A percentile compares a stretch with the other conserved stretches of the same genome.
These are phyloP conservation scores for Callocephalon fimbriatum DNA, from an alignment of 2,113 vertebrate genomes.

Conservation along the genomic window DNA sequence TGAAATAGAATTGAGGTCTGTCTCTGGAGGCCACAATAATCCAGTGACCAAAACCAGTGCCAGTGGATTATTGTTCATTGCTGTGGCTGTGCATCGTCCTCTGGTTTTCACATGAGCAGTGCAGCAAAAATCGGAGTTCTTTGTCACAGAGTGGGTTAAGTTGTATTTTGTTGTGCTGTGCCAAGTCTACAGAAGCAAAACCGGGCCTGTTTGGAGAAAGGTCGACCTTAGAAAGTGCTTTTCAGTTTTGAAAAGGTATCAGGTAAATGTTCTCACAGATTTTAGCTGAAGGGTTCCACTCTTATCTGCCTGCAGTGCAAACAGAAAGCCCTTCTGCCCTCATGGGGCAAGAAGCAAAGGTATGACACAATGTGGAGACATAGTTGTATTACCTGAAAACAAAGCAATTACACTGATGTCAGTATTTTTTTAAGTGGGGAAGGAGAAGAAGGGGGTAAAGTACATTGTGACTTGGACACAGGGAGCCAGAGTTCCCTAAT, in stretches of 20 bases:
- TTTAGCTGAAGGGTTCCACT: not conserved
- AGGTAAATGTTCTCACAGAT: not conserved
- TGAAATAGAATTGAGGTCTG: rapidly evolving
- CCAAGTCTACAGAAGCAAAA: not conserved
- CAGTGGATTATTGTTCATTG: not conserved
- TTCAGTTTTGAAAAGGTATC: not conserved
- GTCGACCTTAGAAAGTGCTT: not conserved
- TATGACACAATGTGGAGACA: not conserved
- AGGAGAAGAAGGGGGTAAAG: not conserved
- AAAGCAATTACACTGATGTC: not conserved
- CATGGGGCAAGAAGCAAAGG: not conserved
- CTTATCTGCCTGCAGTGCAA: not conserved
- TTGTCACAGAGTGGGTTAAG: not conserved
- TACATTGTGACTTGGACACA: rapidly evolving
- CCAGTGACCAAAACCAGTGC: not conserved
- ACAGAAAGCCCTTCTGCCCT: not conserved
- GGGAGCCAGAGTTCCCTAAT: not conserved
- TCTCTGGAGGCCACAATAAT: not conserved
- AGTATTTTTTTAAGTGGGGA: not conserved
- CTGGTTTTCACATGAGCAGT: rapidly evolving
- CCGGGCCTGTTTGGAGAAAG: not conserved
- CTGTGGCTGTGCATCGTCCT: rapidly evolving
- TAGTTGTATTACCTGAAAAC: not conserved
- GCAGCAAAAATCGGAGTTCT: not conserved
- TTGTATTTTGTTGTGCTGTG: not conserved